Evolutionary conservation across 2,888 invertebrate species (phyloP).

Genomic region (Tuta absoluta): DNA sequence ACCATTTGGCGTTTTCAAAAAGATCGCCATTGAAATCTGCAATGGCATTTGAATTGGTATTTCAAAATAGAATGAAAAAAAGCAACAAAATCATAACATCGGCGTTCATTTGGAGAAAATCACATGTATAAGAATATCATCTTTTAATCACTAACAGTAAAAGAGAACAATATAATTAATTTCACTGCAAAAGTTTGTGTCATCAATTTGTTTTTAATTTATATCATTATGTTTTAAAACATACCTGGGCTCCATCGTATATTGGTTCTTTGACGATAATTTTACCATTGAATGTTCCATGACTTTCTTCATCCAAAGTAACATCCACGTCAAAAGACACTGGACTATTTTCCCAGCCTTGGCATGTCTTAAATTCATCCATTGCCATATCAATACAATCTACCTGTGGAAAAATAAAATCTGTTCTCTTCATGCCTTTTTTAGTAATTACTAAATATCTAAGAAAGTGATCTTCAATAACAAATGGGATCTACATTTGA

Average conservation of each 20-base stretch:
- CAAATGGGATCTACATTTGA: no score
- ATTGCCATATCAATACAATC: not conserved
- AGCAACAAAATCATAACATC: no score
- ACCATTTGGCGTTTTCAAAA: not conserved
- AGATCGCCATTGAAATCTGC: not conserved
- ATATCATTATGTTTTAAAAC: no score
- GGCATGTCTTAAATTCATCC: not conserved
- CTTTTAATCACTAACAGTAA: no score
- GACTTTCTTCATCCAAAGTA: not conserved
- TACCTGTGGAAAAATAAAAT: not conserved
- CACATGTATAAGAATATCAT: no score
- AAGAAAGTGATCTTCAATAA: no score
- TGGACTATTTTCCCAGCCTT: not conserved
- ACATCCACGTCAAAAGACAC: not conserved
- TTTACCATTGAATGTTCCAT: slow-evolving; percentile 5
- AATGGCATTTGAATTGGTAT: not conserved
- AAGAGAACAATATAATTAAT: no score
- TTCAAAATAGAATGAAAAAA: no score
- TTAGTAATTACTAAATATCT: no score
- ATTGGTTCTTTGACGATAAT: not conserved
- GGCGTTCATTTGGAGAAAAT: no score
- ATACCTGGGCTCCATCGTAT: not conserved
- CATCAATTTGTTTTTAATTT: no score
- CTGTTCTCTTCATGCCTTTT: not conserved
- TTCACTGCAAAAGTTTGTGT: no score